These are phyloP conservation scores for Acridotheres tristis DNA, from an alignment of 2,797 vertebrate genomes.

Conservation along the genomic window DNA sequence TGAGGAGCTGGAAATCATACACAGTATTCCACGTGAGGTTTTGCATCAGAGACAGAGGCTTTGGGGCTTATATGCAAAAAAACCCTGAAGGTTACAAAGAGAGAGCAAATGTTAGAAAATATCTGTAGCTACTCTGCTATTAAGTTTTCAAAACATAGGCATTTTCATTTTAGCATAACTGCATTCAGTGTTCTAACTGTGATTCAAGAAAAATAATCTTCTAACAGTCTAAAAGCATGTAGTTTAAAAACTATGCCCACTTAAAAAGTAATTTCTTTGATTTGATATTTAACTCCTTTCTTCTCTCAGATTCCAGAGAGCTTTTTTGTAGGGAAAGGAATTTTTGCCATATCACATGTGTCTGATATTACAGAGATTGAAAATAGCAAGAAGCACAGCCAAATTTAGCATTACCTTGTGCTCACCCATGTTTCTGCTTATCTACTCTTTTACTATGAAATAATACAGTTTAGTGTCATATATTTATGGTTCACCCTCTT, in stretches of 20 bases:
- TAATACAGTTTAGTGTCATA: background rate
- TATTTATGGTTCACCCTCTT: background rate
- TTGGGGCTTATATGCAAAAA: background rate
- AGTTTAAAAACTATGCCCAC: background rate
- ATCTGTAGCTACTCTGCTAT: background rate
- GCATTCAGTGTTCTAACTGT: background rate
- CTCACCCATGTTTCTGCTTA: conserved; percentile 7
- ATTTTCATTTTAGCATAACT: background rate
- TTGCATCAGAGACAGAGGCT: background rate
- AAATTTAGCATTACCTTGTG: background rate
- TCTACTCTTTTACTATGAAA: background rate
- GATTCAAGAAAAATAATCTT: conserved; percentile 1
- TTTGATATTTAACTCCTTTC: background rate
- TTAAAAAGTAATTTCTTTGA: conserved; percentile 1
- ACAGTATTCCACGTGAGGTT: background rate
- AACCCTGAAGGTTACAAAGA: background rate
- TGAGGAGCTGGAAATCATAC: background rate
- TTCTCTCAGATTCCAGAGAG: background rate
- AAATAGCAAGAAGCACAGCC: background rate
- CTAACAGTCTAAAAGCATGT: background rate
- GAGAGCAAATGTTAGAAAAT: background rate
- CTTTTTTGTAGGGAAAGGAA: background rate
- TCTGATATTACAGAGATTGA: background rate
- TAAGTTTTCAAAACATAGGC: background rate
- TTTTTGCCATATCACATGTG: background rate